Conservation (phyloP, 2,888 invertebrate species). For the Callosobruchus maculatus region DNA sequence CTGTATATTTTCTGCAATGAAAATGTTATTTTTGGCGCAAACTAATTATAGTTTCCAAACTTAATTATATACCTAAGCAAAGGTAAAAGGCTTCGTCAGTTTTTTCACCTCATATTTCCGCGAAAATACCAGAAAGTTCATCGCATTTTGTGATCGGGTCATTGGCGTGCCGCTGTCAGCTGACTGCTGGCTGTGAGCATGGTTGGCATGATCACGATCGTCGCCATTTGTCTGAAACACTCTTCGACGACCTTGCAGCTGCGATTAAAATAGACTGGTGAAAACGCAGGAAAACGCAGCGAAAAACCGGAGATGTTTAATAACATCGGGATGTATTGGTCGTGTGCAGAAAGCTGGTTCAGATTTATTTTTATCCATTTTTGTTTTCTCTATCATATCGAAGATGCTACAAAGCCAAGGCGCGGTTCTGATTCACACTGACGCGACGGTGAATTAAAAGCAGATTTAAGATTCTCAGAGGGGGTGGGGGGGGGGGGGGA, state of each 20-base stretch:
- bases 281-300: background rate
- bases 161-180: background rate
- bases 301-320: background rate
- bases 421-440: too few species aligned
- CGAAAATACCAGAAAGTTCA: background rate
- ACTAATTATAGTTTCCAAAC: too few species aligned
- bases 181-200: background rate
- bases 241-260: background rate
- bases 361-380: background rate
- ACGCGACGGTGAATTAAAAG: too few species aligned
- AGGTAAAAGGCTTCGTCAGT: too few species aligned
- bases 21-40: too few species aligned
- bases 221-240: background rate
- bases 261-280: conserved; percentile 1
- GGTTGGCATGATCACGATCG: background rate
- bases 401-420: background rate
- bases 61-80: too few species aligned
- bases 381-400: background rate
- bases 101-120: background rate
- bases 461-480: too few species aligned
- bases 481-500: too few species aligned
- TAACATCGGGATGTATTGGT: background rate
- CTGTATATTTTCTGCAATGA: too few species aligned
- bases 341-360: background rate
- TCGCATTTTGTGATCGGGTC: background rate